Evolutionary conservation across 1,140 invertebrate genomes (phyloP).

Genomic region (Ectropis grisescens): DNA sequence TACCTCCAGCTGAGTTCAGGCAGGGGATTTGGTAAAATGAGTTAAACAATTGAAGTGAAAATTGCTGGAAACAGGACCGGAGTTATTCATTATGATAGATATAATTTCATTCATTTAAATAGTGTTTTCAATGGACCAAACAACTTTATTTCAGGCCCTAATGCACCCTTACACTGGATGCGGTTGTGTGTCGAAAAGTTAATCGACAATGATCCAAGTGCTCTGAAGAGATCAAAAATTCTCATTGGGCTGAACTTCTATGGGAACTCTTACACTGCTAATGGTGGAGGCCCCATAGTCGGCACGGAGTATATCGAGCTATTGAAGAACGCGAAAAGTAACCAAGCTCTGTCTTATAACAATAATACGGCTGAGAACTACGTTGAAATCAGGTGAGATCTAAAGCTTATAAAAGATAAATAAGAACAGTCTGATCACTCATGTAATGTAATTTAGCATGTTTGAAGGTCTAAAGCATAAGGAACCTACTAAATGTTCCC

Average conservation of each 20-base stretch:
- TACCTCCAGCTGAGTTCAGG: too few relatives aligned
- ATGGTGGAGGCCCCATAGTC: conserved; percentile 83
- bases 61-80: too few relatives aligned
- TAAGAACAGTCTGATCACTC: too few relatives aligned
- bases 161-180: conserved; percentile 90
- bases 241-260: conserved; percentile 95
- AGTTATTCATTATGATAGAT: too few relatives aligned
- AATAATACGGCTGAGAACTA: conserved; percentile 86
- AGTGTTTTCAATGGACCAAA: too few relatives aligned
- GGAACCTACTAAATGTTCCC: too few relatives aligned
- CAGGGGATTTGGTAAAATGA: too few relatives aligned
- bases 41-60: too few relatives aligned
- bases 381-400: conserved; percentile 89
- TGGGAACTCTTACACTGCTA: conserved; percentile 87
- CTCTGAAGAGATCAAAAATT: conserved; percentile 79
- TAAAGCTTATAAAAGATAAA: too few relatives aligned
- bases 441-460: too few relatives aligned
- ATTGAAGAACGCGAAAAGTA: conserved; percentile 76
- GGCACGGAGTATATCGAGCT: conserved; percentile 82
- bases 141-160: conserved; percentile 81
- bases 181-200: conserved; percentile 82
- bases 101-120: too few relatives aligned
- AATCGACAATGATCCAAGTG: conserved; percentile 71
- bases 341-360: conserved; percentile 80
- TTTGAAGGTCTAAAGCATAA: too few relatives aligned